phyloP scores from a whole-genome alignment of 37 sponge, comb jelly and placozoan genomes.

The Bolinopsis microptera region DNA sequence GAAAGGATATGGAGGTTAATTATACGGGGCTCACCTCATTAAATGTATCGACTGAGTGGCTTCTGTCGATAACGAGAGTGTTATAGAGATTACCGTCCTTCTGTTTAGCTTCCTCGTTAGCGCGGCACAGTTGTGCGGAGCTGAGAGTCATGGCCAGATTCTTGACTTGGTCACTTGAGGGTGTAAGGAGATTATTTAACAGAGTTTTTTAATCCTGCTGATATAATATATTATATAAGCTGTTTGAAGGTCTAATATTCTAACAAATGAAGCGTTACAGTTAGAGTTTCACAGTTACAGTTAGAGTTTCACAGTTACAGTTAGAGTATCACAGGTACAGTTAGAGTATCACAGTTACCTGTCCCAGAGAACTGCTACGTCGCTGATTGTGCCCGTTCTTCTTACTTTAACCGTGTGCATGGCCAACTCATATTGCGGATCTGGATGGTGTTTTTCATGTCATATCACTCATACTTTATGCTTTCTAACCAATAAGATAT shows the following conservation, averaged over 20 bases:
- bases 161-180: constrained; percentile 5
- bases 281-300: too few species aligned
- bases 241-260: too few species aligned
- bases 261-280: too few species aligned
- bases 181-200: neutral
- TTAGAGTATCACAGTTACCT: too few species aligned
- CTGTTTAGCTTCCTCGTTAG: constrained; percentile 52
- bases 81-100: neutral
- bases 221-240: too few species aligned
- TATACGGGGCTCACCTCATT: constrained; percentile 20
- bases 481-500: neutral
- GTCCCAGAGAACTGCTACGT: constrained; percentile 57
- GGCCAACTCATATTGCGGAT: constrained; percentile 67
- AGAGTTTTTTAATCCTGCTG: neutral
- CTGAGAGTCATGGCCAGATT: constrained; percentile 49
- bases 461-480: too few species aligned
- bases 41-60: constrained; percentile 55
- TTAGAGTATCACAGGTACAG: too few species aligned
- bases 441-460: neutral
- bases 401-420: constrained; percentile 69
- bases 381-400: constrained; percentile 52
- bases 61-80: constrained; percentile 60
- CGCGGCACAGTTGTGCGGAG: constrained; percentile 11
- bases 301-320: too few species aligned
- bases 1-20: too few species aligned